phyloP scores from a whole-genome alignment of 1,140 invertebrate genomes.

The Eurytemora carolleeae region DNA sequence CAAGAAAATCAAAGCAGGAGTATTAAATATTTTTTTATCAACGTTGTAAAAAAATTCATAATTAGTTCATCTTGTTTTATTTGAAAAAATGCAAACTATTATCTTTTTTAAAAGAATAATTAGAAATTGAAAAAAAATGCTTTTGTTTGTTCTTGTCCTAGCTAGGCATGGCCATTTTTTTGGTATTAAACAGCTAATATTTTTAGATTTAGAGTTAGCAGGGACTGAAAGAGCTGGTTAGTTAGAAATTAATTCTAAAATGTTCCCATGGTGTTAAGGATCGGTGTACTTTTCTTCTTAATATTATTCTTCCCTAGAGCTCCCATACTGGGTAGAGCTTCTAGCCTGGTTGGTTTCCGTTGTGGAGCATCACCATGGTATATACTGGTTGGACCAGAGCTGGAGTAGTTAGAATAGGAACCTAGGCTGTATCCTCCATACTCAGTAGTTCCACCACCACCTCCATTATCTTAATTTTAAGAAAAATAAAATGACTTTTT shows the following conservation, averaged over 20 bases:
- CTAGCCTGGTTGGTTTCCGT: conserved; percentile 5
- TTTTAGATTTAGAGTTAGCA: too few species aligned
- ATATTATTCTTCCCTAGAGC: background rate
- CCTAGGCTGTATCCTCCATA: too few species aligned
- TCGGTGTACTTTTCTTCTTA: background rate
- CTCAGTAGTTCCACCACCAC: too few species aligned
- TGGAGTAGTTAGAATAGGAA: too few species aligned
- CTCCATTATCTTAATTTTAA: too few species aligned
- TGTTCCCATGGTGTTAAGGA: conserved; percentile 13
- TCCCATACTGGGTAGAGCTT: conserved; percentile 3
- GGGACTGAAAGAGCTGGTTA: too few species aligned
- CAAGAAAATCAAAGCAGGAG: background rate
- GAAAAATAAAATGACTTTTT: too few species aligned
- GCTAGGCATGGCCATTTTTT: background rate
- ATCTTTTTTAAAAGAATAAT: background rate
- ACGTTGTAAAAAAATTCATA: too few species aligned
- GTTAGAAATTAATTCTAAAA: too few species aligned
- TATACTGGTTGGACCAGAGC: too few species aligned
- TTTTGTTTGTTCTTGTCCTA: background rate
- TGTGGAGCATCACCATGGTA: too few species aligned
- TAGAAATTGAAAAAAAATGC: background rate
- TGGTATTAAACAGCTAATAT: background rate
- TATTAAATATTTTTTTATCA: background rate
- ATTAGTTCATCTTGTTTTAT: background rate
- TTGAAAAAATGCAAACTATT: background rate